These are phyloP conservation scores for Pseudanteris insignis DNA, from an alignment of 2,888 invertebrate species.

Conservation along the genomic window DNA sequence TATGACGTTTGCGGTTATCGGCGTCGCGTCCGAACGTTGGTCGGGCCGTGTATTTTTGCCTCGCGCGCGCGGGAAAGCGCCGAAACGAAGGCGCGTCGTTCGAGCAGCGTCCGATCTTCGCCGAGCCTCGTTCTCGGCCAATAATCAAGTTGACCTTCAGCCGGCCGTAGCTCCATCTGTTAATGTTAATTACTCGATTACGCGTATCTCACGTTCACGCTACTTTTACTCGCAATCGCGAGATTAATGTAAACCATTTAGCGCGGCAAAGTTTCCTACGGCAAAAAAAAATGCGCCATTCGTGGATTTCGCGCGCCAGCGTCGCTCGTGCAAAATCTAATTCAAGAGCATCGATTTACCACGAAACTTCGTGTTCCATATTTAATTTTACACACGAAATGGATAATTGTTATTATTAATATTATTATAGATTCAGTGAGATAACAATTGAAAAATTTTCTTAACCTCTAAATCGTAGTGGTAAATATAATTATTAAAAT, in stretches of 20 bases:
- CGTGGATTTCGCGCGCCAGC: too few species aligned
- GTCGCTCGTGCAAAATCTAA: too few species aligned
- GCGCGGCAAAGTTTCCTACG: neutral
- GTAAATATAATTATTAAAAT: too few species aligned
- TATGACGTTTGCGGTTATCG: constrained; percentile 27
- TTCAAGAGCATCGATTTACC: too few species aligned
- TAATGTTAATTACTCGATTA: constrained; percentile 35
- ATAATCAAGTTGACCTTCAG: constrained; percentile 42
- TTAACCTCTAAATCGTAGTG: too few species aligned
- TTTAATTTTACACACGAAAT: too few species aligned
- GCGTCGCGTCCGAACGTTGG: constrained; percentile 18
- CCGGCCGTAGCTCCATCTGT: constrained; percentile 25
- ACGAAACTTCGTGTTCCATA: too few species aligned
- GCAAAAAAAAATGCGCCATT: too few species aligned
- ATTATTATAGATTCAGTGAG: too few species aligned
- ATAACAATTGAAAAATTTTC: too few species aligned
- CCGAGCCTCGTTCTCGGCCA: constrained; percentile 26
- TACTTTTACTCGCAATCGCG: constrained; percentile 33
- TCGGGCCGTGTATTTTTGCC: constrained; percentile 9
- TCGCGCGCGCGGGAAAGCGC: constrained; percentile 11
- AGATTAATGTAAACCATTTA: constrained; percentile 26
- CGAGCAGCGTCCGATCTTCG: constrained; percentile 17
- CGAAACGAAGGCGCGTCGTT: constrained; percentile 8
- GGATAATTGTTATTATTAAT: too few species aligned
- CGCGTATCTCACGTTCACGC: constrained; percentile 29